Conservation (phyloP, 2,888 invertebrate species). For the Drosophila niveifrons region DNA sequence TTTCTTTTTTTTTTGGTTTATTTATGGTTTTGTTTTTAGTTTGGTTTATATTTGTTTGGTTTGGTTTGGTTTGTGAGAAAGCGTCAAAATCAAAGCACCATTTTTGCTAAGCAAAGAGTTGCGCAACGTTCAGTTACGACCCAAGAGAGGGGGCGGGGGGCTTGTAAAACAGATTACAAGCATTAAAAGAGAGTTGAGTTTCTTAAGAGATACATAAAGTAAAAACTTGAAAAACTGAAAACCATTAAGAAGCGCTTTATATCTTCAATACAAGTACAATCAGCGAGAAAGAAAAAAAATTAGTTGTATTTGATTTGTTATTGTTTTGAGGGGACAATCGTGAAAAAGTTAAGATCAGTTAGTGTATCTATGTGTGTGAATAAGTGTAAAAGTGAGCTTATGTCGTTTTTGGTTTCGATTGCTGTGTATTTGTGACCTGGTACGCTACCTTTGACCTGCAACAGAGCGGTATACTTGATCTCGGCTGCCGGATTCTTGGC, state of each 20-base stretch:
- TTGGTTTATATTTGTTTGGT: conserved; percentile 20
- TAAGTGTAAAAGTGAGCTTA: conserved; percentile 21
- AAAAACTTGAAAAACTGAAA: conserved; percentile 64
- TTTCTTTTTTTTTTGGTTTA: conserved; percentile 27
- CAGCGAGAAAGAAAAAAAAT: conserved; percentile 73
- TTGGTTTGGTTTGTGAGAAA: conserved; percentile 39
- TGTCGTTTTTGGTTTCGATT: conserved; percentile 19
- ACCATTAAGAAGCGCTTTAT: conserved; percentile 76
- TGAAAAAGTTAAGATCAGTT: conserved; percentile 54
- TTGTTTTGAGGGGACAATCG: conserved; percentile 55
- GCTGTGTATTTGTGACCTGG: conserved; percentile 60
- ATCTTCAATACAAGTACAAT: conserved; percentile 71
- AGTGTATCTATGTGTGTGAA: conserved; percentile 26
- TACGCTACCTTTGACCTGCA: conserved; percentile 93
- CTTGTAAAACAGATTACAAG: conserved; percentile 49
- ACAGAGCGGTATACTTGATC: conserved; percentile 92
- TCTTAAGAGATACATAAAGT: conserved; percentile 47
- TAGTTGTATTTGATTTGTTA: conserved; percentile 24
- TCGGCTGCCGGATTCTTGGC: conserved; percentile 92
- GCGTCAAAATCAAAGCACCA: conserved; percentile 73
- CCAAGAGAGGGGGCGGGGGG: conserved; percentile 10
- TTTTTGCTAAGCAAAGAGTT: conserved; percentile 50
- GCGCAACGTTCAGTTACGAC: conserved; percentile 71
- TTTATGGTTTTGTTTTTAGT: conserved; percentile 34
- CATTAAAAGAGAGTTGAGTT: conserved; percentile 42